These are phyloP conservation scores for Bombus difficillimus DNA, from an alignment of 1,140 invertebrate genomes.

Conservation along the genomic window DNA sequence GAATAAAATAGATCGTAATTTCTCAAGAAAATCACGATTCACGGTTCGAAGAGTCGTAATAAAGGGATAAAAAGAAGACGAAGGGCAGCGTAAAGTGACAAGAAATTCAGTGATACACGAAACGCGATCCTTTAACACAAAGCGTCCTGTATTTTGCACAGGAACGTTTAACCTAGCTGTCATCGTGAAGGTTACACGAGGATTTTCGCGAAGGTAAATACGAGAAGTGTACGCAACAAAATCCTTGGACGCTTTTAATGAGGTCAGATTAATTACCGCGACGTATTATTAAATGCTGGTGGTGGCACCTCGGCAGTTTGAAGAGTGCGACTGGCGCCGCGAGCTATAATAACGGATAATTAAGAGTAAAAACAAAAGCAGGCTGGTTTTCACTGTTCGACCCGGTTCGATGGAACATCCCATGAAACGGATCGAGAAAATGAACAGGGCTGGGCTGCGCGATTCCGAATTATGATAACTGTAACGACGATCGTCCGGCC, in stretches of 20 bases:
- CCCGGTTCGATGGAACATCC: not conserved
- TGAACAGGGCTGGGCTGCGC: slow-evolving; percentile 7
- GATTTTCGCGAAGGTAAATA: not conserved
- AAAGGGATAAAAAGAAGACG: not conserved
- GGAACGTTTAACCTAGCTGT: slow-evolving; percentile 22
- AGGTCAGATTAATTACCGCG: slow-evolving; percentile 65
- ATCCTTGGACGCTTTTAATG: slow-evolving; percentile 48
- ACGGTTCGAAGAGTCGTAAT: not conserved
- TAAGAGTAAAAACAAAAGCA: slow-evolving; percentile 28
- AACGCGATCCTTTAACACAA: not conserved
- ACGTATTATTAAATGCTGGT: slow-evolving; percentile 56
- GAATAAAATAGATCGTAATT: not conserved
- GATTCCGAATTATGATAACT: slow-evolving; percentile 64
- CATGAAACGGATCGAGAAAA: slow-evolving; percentile 12
- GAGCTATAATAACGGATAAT: slow-evolving; percentile 39
- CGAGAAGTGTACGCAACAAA: slow-evolving; percentile 31
- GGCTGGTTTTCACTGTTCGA: not conserved
- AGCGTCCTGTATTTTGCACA: not conserved
- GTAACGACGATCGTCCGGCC: slow-evolving; percentile 52
- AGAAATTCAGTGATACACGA: slow-evolving; percentile 23
- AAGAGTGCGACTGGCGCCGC: not conserved
- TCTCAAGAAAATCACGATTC: not conserved
- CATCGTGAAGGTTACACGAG: slow-evolving; percentile 41
- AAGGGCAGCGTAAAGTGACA: not conserved
- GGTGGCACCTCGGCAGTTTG: not conserved